phyloP scores from a whole-genome alignment of 2,797 vertebrate genomes.

The Heliangelus exortis region DNA sequence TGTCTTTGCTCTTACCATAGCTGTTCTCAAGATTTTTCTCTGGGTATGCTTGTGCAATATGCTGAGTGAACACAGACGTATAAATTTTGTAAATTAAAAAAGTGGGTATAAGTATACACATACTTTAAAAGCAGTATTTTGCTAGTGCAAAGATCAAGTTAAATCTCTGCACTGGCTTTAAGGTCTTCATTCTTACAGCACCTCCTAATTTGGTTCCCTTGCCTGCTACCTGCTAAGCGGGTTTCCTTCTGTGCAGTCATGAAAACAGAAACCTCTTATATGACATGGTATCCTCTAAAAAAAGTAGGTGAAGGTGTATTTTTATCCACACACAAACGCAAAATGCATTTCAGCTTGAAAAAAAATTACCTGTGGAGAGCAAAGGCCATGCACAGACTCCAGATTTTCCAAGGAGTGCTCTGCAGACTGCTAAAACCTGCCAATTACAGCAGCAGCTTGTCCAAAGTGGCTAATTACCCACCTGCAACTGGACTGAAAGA shows the following conservation, averaged over 20 bases:
- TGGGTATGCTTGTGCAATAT: accelerated
- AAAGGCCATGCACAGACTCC: neutral
- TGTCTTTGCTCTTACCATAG: neutral
- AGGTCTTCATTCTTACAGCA: neutral
- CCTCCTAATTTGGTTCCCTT: neutral
- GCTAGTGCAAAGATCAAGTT: neutral
- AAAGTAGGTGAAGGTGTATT: neutral
- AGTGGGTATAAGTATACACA: neutral
- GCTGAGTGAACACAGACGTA: neutral
- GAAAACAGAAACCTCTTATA: neutral
- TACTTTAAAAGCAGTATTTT: neutral
- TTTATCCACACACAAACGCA: neutral
- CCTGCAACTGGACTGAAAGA: neutral
- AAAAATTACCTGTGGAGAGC: slow-evolving; percentile 8
- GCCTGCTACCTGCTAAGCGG: neutral
- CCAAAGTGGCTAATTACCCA: neutral
- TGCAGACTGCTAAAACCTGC: neutral
- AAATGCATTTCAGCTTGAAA: neutral
- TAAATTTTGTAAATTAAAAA: neutral
- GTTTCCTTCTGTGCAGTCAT: neutral
- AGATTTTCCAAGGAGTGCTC: neutral
- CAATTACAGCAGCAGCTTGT: neutral
- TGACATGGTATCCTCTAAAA: neutral
- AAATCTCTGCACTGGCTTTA: neutral
- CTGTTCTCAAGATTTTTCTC: neutral